phyloP scores from a whole-genome alignment of 2,113 vertebrate species.

The Solenodon paradoxus region DNA sequence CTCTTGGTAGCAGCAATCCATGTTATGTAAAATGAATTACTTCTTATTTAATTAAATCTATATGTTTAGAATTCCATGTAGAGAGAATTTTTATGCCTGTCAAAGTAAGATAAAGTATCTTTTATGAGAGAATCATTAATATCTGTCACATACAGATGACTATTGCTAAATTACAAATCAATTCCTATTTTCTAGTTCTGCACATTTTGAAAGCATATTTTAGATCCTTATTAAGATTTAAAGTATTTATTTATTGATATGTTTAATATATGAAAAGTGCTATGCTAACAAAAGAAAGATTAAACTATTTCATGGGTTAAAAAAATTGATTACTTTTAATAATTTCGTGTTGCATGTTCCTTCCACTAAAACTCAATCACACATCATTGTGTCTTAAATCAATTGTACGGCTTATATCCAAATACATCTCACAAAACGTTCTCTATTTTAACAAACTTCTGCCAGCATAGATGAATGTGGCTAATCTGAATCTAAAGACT shows the following conservation, averaged over 20 bases:
- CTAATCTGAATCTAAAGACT: slow-evolving; percentile 3
- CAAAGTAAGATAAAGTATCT: neutral
- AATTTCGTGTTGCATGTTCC: neutral
- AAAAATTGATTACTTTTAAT: neutral
- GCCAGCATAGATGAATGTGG: neutral
- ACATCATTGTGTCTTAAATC: neutral
- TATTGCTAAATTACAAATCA: slow-evolving; percentile 14
- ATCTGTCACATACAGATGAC: neutral
- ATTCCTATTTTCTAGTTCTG: neutral
- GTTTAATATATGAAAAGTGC: slow-evolving; percentile 8
- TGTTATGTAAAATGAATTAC: neutral
- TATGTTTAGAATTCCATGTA: slow-evolving; percentile 11
- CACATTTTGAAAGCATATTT: neutral
- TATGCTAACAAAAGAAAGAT: neutral
- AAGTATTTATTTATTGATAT: neutral
- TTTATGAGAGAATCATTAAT: neutral
- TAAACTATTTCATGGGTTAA: neutral
- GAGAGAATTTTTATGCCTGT: neutral
- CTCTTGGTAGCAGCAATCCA: neutral
- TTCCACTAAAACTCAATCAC: slow-evolving; percentile 8
- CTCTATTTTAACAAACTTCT: neutral
- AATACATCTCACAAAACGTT: neutral
- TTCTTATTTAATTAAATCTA: neutral
- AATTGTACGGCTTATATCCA: neutral
- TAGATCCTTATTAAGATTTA: neutral